A percentile compares a stretch with the other conserved stretches of the same genome.
Evolutionary conservation across 2,113 vertebrate species (phyloP).

Genomic region (Onychostruthus taczanowskii): DNA sequence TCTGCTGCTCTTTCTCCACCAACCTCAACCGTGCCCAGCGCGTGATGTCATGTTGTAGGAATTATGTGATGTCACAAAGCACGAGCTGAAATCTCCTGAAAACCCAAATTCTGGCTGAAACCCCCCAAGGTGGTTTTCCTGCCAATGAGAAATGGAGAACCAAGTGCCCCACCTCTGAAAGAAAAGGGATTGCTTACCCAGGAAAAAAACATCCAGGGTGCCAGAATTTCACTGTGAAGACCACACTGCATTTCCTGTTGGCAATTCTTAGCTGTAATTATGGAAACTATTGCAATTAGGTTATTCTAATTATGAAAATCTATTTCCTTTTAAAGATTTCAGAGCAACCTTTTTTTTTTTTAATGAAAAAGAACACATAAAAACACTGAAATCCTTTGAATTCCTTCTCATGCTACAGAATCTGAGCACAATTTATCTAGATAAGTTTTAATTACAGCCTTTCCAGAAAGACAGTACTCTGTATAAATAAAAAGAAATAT

Average conservation of each 20-base stretch:
- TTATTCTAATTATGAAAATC: conserved; percentile 45
- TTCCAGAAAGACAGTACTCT: conserved; percentile 31
- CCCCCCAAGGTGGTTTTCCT: background rate
- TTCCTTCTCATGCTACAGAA: background rate
- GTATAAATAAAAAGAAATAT: conserved; percentile 62
- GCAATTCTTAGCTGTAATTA: conserved; percentile 23
- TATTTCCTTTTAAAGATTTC: conserved; percentile 27
- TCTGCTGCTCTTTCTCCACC: background rate
- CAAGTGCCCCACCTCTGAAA: background rate
- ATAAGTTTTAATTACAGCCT: conserved; percentile 59
- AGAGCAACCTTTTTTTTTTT: background rate
- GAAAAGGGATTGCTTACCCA: background rate
- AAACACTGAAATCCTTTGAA: conserved; percentile 17
- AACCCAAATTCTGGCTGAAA: background rate
- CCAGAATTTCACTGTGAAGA: background rate
- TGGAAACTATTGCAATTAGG: conserved; percentile 6
- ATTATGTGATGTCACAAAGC: background rate
- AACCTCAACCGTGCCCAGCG: accelerated
- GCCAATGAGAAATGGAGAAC: background rate
- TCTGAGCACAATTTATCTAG: conserved; percentile 31
- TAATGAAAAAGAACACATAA: background rate
- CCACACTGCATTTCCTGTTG: background rate
- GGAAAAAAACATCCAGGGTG: background rate
- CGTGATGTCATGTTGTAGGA: background rate
- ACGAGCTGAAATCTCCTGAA: accelerated